These are phyloP conservation scores for Myotis davidii DNA, from an alignment of 2,113 vertebrate genomes.

Conservation along the genomic window DNA sequence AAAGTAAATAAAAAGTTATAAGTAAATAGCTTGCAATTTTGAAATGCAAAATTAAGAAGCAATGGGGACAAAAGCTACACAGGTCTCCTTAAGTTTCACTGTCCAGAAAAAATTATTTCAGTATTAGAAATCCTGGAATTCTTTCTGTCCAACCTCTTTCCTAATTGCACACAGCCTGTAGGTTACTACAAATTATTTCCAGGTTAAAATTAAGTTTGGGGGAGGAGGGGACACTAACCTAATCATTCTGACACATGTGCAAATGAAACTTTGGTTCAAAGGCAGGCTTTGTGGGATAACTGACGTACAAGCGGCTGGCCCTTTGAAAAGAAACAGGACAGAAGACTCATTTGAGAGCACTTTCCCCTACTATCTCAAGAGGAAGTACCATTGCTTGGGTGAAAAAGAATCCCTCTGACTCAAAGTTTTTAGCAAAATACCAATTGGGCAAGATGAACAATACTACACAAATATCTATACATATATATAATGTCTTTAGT, in stretches of 20 bases:
- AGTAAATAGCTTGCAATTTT: background rate
- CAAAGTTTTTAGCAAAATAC: constrained; percentile 22
- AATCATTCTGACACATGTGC: background rate
- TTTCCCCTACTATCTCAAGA: constrained; percentile 5
- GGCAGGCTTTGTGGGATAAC: constrained; percentile 53
- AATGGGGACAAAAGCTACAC: background rate
- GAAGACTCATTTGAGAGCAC: constrained; percentile 27
- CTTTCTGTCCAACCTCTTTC: background rate
- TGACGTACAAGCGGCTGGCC: background rate
- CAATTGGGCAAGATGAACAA: constrained; percentile 40
- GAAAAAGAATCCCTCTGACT: constrained; percentile 36
- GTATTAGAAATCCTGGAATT: background rate
- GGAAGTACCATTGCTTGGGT: constrained; percentile 37
- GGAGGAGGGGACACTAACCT: constrained; percentile 5
- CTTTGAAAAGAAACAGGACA: constrained; percentile 7
- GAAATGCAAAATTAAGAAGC: background rate
- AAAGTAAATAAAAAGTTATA: background rate
- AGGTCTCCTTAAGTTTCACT: background rate
- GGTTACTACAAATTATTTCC: constrained; percentile 14
- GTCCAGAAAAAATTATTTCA: background rate
- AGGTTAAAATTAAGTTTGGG: constrained; percentile 38
- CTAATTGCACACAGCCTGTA: background rate
- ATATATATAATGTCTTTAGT: background rate
- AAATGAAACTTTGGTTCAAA: constrained; percentile 21
- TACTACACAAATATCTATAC: background rate